Conservation (phyloP, 2,797 vertebrate genomes). For the Rousettus madagascariensis region DNA sequence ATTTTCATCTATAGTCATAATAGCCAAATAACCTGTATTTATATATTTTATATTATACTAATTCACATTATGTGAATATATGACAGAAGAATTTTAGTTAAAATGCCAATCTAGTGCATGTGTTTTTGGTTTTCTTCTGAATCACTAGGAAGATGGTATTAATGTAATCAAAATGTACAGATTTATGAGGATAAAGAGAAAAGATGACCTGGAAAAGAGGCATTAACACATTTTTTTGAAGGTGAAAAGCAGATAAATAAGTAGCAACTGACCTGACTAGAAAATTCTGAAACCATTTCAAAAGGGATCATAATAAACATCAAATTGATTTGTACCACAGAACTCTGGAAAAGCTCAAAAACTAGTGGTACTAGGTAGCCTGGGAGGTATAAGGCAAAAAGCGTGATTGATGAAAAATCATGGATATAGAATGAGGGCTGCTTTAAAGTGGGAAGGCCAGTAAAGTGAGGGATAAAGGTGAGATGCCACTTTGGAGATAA, state of each 20-base stretch:
- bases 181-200: conserved; percentile 53
- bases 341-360: background rate
- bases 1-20: background rate
- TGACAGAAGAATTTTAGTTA: background rate
- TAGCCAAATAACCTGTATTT: background rate
- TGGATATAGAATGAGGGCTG: background rate
- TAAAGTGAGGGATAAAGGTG: background rate
- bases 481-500: background rate
- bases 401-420: background rate
- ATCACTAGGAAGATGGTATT: conserved; percentile 33
- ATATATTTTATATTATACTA: conserved; percentile 4
- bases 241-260: conserved; percentile 45
- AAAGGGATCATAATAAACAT: background rate
- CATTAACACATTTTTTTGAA: conserved; percentile 19
- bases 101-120: conserved; percentile 19
- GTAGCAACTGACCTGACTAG: background rate
- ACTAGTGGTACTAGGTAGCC: background rate
- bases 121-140: conserved; percentile 31
- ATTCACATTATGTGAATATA: background rate
- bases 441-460: background rate
- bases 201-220: background rate
- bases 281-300: conserved; percentile 31
- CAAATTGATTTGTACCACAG: background rate
- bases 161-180: conserved; percentile 51
- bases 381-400: background rate